Base-by-base conservation (phyloP, 2,888 invertebrate genomes). In the Escarpia spicata region DNA sequence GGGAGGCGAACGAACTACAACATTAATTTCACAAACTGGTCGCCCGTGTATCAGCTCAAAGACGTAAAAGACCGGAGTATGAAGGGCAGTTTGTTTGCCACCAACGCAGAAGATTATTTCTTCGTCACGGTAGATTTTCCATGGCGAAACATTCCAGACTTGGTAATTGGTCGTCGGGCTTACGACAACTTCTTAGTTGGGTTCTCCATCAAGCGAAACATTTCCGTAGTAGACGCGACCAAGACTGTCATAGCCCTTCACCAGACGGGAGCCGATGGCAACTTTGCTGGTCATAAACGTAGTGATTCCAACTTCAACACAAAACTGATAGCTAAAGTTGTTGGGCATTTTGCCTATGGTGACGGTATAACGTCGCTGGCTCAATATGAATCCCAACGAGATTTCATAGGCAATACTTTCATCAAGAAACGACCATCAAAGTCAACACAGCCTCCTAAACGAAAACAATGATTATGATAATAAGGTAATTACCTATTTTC, bases 181-280 rank as follows among this genome's bases (percentile, higher is more conserved):
- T 93, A 92, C 19, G 93, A 93, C 43, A 93, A 93, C 90, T 93
- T 89, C 90, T 52, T 93, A 9, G 93, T 93, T 37, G 90, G 75
- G 15, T 45, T 91, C 37, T 92, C 93, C n/a, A 90, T 93, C 43
- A 31, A 90, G 19, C 31, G 15, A 12, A 44, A 93, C 15, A 58
- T 91, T n/a, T 89, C 58, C n/a, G 31, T 93, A 19, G 92, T 91
- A 31, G 60, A 92, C 91, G 45, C 90, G 31, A 60, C 92, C 19
- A 92, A 45, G 10, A 92, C 45, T 89, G 26, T 91, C 15, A 26
- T 52, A 10, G 45, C 90, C n/a, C 26, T 75, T 15, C 92, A 91
- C 58, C 91, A 91, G 45, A 44, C 91, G 44, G 91, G 91, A 91
- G 52, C 4, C n/a, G 91, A 45, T 15, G 52, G 91, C 26, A 43